These are phyloP conservation scores for Falco naumanni DNA, from an alignment of 2,797 vertebrate species.

Conservation along the genomic window DNA sequence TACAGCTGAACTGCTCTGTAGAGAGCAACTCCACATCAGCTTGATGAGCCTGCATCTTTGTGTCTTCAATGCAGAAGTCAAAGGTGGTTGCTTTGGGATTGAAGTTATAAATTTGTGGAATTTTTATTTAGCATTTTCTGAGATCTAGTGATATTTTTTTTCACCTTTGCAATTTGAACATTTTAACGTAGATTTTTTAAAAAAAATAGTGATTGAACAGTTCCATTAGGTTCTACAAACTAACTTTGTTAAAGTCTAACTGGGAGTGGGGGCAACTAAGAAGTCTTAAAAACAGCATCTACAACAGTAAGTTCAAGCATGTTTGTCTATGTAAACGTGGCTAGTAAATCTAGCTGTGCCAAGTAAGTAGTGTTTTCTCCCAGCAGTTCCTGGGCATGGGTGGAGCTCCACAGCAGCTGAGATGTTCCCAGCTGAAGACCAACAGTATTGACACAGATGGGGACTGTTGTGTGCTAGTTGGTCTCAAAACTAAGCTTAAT, in stretches of 20 bases:
- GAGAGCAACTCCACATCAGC: not conserved
- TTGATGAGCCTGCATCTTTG: not conserved
- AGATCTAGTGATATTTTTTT: not conserved
- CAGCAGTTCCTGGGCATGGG: not conserved
- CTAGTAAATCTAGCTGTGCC: not conserved
- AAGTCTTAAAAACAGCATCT: not conserved
- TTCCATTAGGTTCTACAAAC: not conserved
- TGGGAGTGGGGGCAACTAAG: not conserved
- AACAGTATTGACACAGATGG: not conserved
- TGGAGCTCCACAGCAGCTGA: not conserved
- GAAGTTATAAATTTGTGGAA: not conserved
- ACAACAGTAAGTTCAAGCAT: not conserved
- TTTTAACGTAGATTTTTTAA: not conserved
- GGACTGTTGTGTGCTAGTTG: not conserved
- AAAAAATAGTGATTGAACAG: not conserved
- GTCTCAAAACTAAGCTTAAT: not conserved
- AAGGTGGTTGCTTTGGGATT: not conserved
- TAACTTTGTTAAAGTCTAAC: not conserved
- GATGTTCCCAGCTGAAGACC: not conserved
- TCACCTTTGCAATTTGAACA: not conserved
- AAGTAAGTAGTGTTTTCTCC: not conserved
- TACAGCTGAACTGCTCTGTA: not conserved
- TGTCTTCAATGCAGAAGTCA: not conserved
- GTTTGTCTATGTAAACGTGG: not conserved
- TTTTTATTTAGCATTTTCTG: not conserved